Base-by-base conservation (phyloP, 2,888 invertebrate genomes). In the Mesorhabditis sp. region DNA sequence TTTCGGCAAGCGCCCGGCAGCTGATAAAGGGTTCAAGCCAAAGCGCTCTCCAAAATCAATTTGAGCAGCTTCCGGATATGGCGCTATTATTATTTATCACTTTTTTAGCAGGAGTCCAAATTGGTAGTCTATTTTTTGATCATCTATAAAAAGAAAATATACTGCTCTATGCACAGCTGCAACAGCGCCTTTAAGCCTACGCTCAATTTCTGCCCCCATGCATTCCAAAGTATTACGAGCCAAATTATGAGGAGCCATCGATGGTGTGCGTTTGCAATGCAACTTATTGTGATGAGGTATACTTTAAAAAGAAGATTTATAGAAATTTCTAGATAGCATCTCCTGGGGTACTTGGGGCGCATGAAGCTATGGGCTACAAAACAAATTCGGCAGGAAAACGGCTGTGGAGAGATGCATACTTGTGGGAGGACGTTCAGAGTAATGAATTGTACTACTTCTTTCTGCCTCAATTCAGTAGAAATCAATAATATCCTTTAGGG, bases 321-420 rank as follows among this genome's bases (percentile, higher is more conserved):
- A 50, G 58, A 50, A 13, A 10, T 50, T 50, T 50, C 10, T n/a
- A 50, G 58, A 50, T 50, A 50, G 58, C 58, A 0, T 50, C 58
- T 50, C 58, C 58, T 10, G 58, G 58, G 1, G 58, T 50, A 2
- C 58, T 50, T 50, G 58, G 58, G 2, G 58, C 58, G 1, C 7
- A 50, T 50, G 58, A 50, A n/a, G 58, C 58, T 2, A 10, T 13
- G n/a, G n/a, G 7, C 10, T 50, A 50, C 58, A 50, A 10, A 50
- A 50, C 58, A n/a, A 50, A 50, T 50, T 50, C 58, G 58, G 58
- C 58, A 10, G 58, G 58, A n/a, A 50, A 50, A 50, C 58, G 58
- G 1, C 7, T 50, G 1, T 50, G 58, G 58, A 50, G 58, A 50
- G 58, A 50, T 10, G 58, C 58, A 13, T 13, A 13, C 2, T 50